Conservation (phyloP, 2,113 vertebrate species). For the Salvelinus alpinus region DNA sequence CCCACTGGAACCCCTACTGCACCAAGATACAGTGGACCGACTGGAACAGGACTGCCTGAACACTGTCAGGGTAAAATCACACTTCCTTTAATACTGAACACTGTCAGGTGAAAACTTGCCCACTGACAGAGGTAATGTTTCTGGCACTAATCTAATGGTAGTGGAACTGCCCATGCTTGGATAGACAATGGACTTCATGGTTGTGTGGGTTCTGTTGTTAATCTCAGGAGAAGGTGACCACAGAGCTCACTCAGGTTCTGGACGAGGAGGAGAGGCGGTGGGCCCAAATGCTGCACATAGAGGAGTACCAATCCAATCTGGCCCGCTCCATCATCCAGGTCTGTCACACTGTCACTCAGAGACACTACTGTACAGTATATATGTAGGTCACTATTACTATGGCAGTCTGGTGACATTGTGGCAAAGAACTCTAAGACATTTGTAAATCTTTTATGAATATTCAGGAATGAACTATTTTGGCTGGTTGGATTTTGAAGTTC, state of each 20-base stretch:
- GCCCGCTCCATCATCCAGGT: conserved; percentile 78
- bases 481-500: background rate
- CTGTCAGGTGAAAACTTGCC: background rate
- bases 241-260: conserved; percentile 71
- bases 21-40: conserved; percentile 68
- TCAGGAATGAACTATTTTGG: too few relatives aligned
- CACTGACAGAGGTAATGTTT: too few relatives aligned
- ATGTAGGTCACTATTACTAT: too few relatives aligned
- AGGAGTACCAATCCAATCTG: conserved; percentile 74
- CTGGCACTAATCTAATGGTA: background rate
- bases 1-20: conserved; percentile 66
- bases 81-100: background rate
- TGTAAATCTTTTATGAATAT: too few relatives aligned
- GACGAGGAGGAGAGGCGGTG: conserved; percentile 77
- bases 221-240: conserved; percentile 72
- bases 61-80: conserved; percentile 65
- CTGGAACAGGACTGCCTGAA: conserved; percentile 75
- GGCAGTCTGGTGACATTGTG: too few relatives aligned
- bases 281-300: conserved; percentile 73
- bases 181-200: background rate
- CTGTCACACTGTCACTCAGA: conserved; percentile 5
- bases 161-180: background rate
- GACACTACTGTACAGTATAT: background rate
- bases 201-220: background rate
- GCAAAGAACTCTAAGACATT: too few relatives aligned